These are phyloP conservation scores for Drosophila niveifrons DNA, from an alignment of 2,888 invertebrate species.

Conservation along the genomic window DNA sequence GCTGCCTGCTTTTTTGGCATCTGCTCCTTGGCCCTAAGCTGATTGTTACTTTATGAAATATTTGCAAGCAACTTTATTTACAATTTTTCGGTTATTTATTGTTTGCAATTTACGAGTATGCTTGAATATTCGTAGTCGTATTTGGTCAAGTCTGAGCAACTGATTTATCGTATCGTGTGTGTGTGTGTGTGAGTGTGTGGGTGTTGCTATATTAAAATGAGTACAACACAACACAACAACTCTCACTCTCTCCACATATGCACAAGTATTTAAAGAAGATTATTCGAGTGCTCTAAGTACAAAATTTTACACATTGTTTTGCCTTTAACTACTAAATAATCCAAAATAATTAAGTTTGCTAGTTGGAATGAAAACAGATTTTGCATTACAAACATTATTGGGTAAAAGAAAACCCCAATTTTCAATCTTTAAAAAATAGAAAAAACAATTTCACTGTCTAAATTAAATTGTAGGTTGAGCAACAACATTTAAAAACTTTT, in stretches of 20 bases:
- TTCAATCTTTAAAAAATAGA: too few species aligned
- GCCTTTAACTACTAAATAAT: not conserved
- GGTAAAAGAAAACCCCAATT: not conserved
- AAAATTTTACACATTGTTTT: not conserved
- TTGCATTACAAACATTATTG: not conserved
- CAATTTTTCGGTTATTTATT: constrained; percentile 83
- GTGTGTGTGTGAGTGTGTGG: constrained; percentile 33
- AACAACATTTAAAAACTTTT: too few species aligned
- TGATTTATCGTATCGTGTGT: constrained; percentile 64
- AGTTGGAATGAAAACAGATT: not conserved
- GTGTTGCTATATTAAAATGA: constrained; percentile 46
- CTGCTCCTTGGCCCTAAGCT: constrained; percentile 80
- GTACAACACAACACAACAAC: constrained; percentile 14
- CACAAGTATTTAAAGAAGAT: constrained; percentile 6
- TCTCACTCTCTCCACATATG: not conserved
- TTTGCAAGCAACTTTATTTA: constrained; percentile 82
- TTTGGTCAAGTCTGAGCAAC: constrained; percentile 76
- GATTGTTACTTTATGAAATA: constrained; percentile 82
- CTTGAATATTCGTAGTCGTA: constrained; percentile 61
- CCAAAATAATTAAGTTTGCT: not conserved
- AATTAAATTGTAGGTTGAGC: too few species aligned
- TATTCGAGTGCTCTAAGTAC: not conserved
- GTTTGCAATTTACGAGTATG: constrained; percentile 77
- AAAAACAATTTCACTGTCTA: too few species aligned
- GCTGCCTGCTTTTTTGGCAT: constrained; percentile 66